These are phyloP conservation scores for Volucella bombylans DNA, from an alignment of 2,888 invertebrate species.

Conservation along the genomic window DNA sequence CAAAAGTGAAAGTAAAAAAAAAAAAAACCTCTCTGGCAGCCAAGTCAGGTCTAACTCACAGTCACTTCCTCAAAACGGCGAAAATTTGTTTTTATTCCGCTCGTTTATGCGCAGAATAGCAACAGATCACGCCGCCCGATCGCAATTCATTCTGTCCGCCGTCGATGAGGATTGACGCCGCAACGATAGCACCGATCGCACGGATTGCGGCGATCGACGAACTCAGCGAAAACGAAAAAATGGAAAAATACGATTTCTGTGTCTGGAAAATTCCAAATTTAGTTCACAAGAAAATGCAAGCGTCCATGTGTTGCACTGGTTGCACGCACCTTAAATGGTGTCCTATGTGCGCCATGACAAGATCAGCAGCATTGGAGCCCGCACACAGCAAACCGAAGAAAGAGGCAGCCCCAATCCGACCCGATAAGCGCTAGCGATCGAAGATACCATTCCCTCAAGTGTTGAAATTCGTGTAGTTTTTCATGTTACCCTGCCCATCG, in stretches of 20 bases:
- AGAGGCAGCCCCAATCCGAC: not conserved
- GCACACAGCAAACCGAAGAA: not conserved
- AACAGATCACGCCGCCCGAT: slow-evolving; percentile 8
- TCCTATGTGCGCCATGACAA: slow-evolving; percentile 68
- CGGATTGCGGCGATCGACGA: slow-evolving; percentile 58
- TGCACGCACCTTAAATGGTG: slow-evolving; percentile 73
- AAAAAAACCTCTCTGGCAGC: slow-evolving; percentile 33
- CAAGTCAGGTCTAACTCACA: slow-evolving; percentile 33
- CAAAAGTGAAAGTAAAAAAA: slow-evolving; percentile 71
- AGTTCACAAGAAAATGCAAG: slow-evolving; percentile 68
- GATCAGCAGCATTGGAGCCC: slow-evolving; percentile 35
- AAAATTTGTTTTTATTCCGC: slow-evolving; percentile 12
- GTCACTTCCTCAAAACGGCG: slow-evolving; percentile 57
- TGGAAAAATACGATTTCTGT: slow-evolving; percentile 55
- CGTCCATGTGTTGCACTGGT: slow-evolving; percentile 59
- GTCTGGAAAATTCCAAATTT: slow-evolving; percentile 73
- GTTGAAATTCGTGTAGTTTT: slow-evolving; percentile 73
- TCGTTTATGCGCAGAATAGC: slow-evolving; percentile 17
- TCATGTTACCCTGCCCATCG: slow-evolving; percentile 61
- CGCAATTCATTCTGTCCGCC: slow-evolving; percentile 36
- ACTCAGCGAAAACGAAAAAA: slow-evolving; percentile 58
- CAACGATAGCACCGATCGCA: slow-evolving; percentile 21
- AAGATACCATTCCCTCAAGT: slow-evolving; percentile 70
- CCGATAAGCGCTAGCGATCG: slow-evolving; percentile 18
- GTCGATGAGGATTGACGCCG: slow-evolving; percentile 12